A percentile compares a stretch with the other conserved stretches of the same genome.
phyloP scores from a whole-genome alignment of 2,888 invertebrate genomes.

The Chrysotoxum bicinctum region DNA sequence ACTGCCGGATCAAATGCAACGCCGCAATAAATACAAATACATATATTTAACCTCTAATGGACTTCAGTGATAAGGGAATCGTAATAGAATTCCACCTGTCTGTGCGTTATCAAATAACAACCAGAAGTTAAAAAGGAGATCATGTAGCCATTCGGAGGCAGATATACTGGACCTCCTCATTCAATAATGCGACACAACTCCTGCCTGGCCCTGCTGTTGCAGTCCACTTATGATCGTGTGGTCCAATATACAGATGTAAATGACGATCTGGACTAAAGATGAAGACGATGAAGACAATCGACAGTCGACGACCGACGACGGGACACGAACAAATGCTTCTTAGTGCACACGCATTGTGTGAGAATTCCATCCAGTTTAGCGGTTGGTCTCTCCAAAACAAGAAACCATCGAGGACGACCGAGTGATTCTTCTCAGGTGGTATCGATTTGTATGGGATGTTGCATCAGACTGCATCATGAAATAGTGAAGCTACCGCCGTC shows the following conservation, averaged over 20 bases:
- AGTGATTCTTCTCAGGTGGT: constrained; percentile 52
- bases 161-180: constrained; percentile 40
- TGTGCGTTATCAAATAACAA: constrained; percentile 74
- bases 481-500: constrained; percentile 28
- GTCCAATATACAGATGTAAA: constrained; percentile 65
- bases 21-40: constrained; percentile 70
- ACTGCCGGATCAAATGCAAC: constrained; percentile 42
- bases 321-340: constrained; percentile 6
- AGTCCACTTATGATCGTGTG: constrained; percentile 51
- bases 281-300: constrained; percentile 52
- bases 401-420: constrained; percentile 34
- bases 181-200: background rate
- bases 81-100: constrained; percentile 74
- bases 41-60: constrained; percentile 75
- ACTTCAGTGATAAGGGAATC: constrained; percentile 74
- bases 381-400: background rate
- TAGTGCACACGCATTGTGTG: background rate
- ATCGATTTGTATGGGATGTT: constrained; percentile 67
- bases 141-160: constrained; percentile 69
- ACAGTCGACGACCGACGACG: background rate
- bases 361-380: constrained; percentile 17
- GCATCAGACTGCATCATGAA: constrained; percentile 39
- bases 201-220: background rate
- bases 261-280: constrained; percentile 64
- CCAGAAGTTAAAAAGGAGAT: constrained; percentile 75